phyloP scores from a whole-genome alignment of 2,113 vertebrate species.

The Antigone vipio region DNA sequence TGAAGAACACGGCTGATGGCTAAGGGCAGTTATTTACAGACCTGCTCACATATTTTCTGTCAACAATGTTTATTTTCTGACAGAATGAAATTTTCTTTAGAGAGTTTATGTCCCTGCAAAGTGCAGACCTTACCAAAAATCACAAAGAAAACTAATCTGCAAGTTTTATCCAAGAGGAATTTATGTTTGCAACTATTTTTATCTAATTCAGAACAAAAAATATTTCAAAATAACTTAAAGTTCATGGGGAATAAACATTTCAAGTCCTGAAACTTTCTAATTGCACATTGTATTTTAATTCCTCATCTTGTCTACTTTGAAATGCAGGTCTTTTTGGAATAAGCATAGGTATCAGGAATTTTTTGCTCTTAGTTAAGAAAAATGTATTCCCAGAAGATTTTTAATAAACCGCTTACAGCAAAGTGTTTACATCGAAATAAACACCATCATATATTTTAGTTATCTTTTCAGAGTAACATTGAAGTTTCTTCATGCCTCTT shows the following conservation, averaged over 20 bases:
- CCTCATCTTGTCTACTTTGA: background rate
- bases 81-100: fast-evolving
- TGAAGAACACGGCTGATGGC: fast-evolving
- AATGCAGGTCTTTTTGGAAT: background rate
- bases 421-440: background rate
- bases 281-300: background rate
- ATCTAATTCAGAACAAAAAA: background rate
- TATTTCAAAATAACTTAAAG: background rate
- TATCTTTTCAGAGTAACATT: background rate
- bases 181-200: background rate
- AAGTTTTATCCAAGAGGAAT: background rate
- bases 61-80: background rate
- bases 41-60: background rate
- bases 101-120: background rate
- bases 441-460: background rate
- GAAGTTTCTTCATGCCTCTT: background rate
- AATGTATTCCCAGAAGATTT: background rate
- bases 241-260: background rate
- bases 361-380: background rate
- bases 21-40: background rate
- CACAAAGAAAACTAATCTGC: too few relatives aligned
- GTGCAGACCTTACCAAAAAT: background rate
- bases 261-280: background rate
- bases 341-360: background rate
- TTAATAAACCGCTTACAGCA: background rate